Evolutionary conservation across 2,113 vertebrate genomes (phyloP).

Genomic region (Macheiramphus alcinus): DNA sequence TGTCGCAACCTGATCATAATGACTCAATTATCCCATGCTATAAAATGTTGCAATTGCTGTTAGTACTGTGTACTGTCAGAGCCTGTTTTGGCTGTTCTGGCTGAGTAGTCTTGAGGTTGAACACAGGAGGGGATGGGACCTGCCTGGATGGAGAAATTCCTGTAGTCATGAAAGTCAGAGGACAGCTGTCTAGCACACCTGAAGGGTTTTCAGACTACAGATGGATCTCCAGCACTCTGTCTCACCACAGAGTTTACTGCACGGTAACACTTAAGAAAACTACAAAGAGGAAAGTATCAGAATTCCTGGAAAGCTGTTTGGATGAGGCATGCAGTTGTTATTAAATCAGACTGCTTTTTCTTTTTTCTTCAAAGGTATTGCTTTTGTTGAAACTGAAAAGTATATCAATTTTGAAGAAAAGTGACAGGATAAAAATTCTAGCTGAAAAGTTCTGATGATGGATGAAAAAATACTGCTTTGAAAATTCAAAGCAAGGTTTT

Average conservation of each 20-base stretch:
- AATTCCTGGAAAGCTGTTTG: neutral
- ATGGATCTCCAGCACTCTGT: neutral
- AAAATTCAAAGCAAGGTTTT: neutral
- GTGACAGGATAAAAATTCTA: neutral
- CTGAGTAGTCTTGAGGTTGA: neutral
- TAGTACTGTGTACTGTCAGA: neutral
- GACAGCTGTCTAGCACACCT: neutral
- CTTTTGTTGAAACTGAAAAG: neutral
- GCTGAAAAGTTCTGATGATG: neutral
- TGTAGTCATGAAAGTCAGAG: neutral
- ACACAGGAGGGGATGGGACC: neutral
- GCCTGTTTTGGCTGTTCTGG: neutral
- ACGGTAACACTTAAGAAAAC: neutral
- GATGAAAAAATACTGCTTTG: neutral
- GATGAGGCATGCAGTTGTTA: neutral
- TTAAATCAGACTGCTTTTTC: neutral
- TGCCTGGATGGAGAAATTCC: neutral
- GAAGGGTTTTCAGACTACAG: neutral
- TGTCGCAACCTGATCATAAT: neutral
- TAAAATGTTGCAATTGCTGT: neutral
- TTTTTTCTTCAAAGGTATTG: neutral
- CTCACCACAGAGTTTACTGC: neutral
- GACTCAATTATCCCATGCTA: conserved; percentile 7
- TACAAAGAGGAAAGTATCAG: neutral
- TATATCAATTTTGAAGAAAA: neutral